A percentile compares a stretch with the other conserved stretches of the same genome.
These are phyloP conservation scores for Parambassis ranga DNA, from an alignment of 2,797 vertebrate species.

Conservation along the genomic window DNA sequence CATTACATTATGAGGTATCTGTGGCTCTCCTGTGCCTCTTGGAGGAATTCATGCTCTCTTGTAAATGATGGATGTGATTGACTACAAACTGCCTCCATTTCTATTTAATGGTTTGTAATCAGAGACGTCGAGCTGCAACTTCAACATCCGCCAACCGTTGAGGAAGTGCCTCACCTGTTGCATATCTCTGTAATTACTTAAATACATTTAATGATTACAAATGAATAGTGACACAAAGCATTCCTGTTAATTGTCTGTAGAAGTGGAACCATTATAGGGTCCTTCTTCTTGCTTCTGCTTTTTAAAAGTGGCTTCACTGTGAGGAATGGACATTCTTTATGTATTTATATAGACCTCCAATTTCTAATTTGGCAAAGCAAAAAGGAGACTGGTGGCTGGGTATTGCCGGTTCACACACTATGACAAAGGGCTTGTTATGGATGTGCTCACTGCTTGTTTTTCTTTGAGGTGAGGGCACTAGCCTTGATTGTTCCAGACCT, in stretches of 20 bases:
- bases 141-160: slow-evolving; percentile 57
- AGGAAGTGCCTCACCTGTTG: slow-evolving; percentile 63
- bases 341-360: neutral
- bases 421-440: slow-evolving; percentile 23
- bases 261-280: slow-evolving; percentile 33
- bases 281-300: neutral
- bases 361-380: neutral
- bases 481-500: slow-evolving; percentile 57
- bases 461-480: slow-evolving; percentile 55
- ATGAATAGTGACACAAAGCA: slow-evolving; percentile 59
- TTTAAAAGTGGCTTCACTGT: neutral
- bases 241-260: slow-evolving; percentile 45
- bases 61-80: slow-evolving; percentile 51
- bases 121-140: slow-evolving; percentile 58
- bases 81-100: slow-evolving; percentile 42
- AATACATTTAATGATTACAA: slow-evolving; percentile 65
- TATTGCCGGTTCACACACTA: slow-evolving; percentile 20
- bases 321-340: neutral
- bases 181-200: slow-evolving; percentile 57
- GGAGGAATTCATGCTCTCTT: slow-evolving; percentile 19
- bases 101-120: slow-evolving; percentile 71
- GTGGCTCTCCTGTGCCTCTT: neutral
- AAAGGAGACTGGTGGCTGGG: neutral
- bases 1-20: neutral
- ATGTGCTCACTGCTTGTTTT: slow-evolving; percentile 56